Evolutionary conservation across 2,888 invertebrate species (phyloP).

Genomic region (Itoplectis maculator): DNA sequence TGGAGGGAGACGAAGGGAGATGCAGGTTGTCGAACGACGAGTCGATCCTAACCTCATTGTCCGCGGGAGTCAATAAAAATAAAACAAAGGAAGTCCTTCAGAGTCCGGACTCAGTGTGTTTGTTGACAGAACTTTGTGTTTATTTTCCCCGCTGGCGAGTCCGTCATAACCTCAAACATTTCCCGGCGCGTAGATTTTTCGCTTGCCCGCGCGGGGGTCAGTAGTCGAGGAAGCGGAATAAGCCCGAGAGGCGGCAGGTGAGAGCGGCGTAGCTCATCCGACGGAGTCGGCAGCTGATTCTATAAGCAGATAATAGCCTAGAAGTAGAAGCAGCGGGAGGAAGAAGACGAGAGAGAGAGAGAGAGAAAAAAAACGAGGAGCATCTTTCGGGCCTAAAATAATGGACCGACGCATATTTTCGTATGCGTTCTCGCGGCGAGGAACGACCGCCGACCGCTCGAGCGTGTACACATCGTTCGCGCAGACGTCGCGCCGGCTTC

Average conservation of each 20-base stretch:
- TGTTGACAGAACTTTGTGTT: slow-evolving; percentile 10
- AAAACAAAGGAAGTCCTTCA: too few relatives aligned
- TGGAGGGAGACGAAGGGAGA: too few relatives aligned
- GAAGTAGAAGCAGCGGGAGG: neutral
- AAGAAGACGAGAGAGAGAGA: slow-evolving; percentile 47
- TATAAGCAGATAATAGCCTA: slow-evolving; percentile 80
- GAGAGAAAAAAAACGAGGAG: slow-evolving; percentile 64
- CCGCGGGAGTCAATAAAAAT: slow-evolving; percentile 5
- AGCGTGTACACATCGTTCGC: slow-evolving; percentile 79
- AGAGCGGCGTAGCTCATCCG: slow-evolving; percentile 71
- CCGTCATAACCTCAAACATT: neutral
- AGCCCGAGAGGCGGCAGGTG: slow-evolving; percentile 77
- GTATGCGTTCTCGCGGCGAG: slow-evolving; percentile 31
- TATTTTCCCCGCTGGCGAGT: neutral
- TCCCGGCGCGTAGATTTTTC: neutral
- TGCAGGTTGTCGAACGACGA: slow-evolving; percentile 17
- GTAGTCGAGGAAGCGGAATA: slow-evolving; percentile 18
- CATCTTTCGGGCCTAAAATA: slow-evolving; percentile 79
- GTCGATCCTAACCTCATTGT: neutral
- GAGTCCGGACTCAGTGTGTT: too few relatives aligned
- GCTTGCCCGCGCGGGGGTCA: slow-evolving; percentile 19
- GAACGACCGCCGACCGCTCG: slow-evolving; percentile 70
- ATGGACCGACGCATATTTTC: slow-evolving; percentile 70
- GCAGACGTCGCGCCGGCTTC: slow-evolving; percentile 35
- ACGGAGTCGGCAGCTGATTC: slow-evolving; percentile 82